phyloP scores from a whole-genome alignment of 1,140 invertebrate genomes.

The Argopecten irradians region DNA sequence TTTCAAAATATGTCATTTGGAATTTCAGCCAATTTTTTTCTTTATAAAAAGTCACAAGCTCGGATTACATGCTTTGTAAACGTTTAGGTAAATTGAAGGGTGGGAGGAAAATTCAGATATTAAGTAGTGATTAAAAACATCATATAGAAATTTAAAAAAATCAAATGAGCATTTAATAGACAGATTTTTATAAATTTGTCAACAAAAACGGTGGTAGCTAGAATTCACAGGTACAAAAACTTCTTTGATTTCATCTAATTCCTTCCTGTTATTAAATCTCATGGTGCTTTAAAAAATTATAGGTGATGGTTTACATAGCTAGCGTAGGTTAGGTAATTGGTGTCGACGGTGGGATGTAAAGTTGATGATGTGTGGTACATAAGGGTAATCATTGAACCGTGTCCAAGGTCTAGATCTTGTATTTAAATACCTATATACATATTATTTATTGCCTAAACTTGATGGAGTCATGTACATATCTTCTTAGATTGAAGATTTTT shows the following conservation, averaged over 20 bases:
- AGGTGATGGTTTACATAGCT: not conserved
- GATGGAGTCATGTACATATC: no score
- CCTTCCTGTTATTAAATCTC: not conserved
- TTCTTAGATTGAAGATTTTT: no score
- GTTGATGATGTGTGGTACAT: not conserved
- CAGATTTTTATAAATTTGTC: not conserved
- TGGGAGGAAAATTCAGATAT: not conserved
- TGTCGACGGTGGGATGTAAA: not conserved
- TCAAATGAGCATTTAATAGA: not conserved
- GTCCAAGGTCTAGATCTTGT: not conserved
- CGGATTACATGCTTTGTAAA: not conserved
- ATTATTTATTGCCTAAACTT: not conserved
- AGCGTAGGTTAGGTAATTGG: not conserved
- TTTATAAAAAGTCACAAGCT: conserved; percentile 1
- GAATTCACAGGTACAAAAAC: not conserved
- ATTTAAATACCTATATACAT: not conserved
- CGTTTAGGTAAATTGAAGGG: not conserved
- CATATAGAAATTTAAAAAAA: not conserved
- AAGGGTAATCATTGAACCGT: not conserved
- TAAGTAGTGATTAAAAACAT: not conserved
- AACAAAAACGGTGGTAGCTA: not conserved
- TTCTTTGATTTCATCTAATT: not conserved
- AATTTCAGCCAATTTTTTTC: no score
- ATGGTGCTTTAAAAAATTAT: not conserved
- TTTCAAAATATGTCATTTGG: no score